Conservation (phyloP, 2,113 vertebrate genomes). For the Rissa tridactyla region DNA sequence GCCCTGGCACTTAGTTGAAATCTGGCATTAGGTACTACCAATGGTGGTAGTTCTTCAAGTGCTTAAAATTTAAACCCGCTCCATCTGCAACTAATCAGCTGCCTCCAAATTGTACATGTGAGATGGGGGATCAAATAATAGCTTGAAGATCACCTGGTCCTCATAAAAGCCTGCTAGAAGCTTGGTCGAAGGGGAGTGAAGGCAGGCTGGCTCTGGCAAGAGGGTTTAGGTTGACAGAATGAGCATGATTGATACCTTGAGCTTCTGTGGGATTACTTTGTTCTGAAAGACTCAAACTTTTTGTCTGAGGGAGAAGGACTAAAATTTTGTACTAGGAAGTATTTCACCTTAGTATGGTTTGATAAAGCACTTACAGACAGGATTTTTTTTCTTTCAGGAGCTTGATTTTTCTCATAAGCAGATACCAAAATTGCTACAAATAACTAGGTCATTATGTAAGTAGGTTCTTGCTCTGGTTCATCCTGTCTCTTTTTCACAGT, state of each 20-base stretch:
- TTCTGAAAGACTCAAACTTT: background rate
- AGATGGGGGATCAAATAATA: background rate
- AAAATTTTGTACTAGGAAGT: background rate
- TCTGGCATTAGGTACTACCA: background rate
- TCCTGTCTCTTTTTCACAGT: background rate
- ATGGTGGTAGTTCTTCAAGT: background rate
- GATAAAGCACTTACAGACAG: background rate
- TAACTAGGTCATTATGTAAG: background rate
- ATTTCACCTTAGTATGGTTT: background rate
- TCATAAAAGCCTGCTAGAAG: background rate
- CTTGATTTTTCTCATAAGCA: background rate
- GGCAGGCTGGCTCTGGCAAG: background rate
- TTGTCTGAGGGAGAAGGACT: background rate
- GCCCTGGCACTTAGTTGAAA: background rate
- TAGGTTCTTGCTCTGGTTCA: background rate
- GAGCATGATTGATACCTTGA: background rate
- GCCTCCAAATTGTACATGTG: background rate
- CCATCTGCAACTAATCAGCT: constrained; percentile 18
- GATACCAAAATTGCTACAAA: background rate
- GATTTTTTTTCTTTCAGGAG: background rate
- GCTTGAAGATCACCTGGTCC: constrained; percentile 12
- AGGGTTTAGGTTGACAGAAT: background rate
- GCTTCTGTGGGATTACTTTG: background rate
- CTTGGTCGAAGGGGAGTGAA: background rate
- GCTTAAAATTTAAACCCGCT: background rate